Evolutionary conservation across 2,888 invertebrate species (phyloP).

Genomic region (Trimorus sp.): DNA sequence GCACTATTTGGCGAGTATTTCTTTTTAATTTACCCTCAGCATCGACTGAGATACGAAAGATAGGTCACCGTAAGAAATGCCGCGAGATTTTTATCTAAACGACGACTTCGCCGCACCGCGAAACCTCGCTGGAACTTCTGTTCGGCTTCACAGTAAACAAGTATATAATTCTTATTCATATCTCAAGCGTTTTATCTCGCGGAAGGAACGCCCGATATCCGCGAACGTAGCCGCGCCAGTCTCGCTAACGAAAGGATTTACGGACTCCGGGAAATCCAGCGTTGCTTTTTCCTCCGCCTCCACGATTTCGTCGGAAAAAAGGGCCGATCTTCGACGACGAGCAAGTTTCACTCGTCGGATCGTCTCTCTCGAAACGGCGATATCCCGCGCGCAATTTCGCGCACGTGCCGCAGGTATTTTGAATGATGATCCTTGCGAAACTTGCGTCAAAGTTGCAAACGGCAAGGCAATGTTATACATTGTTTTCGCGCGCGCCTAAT

Average conservation of each 20-base stretch:
- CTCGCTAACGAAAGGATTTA: constrained; percentile 46
- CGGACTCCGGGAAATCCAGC: constrained; percentile 36
- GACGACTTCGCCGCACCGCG: constrained; percentile 45
- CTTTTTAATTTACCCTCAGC: too few relatives aligned
- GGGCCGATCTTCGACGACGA: background rate
- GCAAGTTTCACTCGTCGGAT: constrained; percentile 12
- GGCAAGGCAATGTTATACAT: constrained; percentile 40
- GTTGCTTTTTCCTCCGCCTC: constrained; percentile 12
- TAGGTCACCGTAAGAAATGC: constrained; percentile 11
- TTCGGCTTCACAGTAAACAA: constrained; percentile 69
- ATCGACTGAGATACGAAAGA: constrained; percentile 9
- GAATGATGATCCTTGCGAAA: constrained; percentile 50
- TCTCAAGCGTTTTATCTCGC: constrained; percentile 59
- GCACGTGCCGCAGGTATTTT: constrained; percentile 42
- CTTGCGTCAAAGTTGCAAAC: constrained; percentile 41
- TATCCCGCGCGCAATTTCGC: constrained; percentile 28
- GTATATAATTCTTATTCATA: constrained; percentile 69
- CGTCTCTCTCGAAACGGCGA: constrained; percentile 21
- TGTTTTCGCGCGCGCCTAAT: constrained; percentile 41
- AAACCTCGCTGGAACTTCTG: constrained; percentile 41
- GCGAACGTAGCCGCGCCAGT: constrained; percentile 22
- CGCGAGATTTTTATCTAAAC: constrained; percentile 49
- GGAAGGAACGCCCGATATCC: constrained; percentile 23
- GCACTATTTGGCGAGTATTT: too few relatives aligned
- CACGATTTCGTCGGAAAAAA: constrained; percentile 16